Base-by-base conservation (phyloP, 2,797 vertebrate genomes). In the Hafferia zeledoni region DNA sequence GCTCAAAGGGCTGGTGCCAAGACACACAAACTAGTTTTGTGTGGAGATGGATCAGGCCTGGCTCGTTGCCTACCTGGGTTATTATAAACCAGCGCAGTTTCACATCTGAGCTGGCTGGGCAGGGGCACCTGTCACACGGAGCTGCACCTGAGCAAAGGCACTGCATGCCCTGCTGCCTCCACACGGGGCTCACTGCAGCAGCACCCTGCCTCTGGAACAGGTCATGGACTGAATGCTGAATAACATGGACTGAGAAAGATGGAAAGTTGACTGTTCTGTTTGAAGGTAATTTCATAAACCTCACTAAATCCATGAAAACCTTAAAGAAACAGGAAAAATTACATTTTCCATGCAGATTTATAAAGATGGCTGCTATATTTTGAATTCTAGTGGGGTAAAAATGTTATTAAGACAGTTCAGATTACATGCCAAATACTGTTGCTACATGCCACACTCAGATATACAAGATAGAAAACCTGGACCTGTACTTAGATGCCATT, bases 51-150 rank as follows among this genome's bases (percentile, higher is more conserved):
- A 50, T 10, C 57, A 19, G 0, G 23, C 5, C 63, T 57, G 61
- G 67, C 63, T 13, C 0, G 2, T 5, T 27, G 22, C 11, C 65
- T 1, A 0, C n/a, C 44, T 11, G 28, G 64, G 68, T 46, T 56
- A 68, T 39, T 4, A 10, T 0, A 13, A 39, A 83, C 59, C 22
- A 33, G 19, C 2, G 53, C 87, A 67, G 44, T 4, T 23, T 5
- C 9, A 31, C 31, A 28, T 25, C 43, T 0, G 5, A 53, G 85
- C 61, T 31, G 70, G 86, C 76, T 65, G 11, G 69, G 89, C 81
- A 92, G 63, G 39, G 13, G 50, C 67, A 28, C 2, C 67, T 14
- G 49, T 14, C 89, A 49, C 89, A 9, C 6, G 71, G 84, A 79
- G 18, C 87, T 72, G 79, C 84, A 83, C 82, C 95, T 47, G 67